These are phyloP conservation scores for Danionella dracula DNA, from an alignment of 2,797 vertebrate species.

Conservation along the genomic window DNA sequence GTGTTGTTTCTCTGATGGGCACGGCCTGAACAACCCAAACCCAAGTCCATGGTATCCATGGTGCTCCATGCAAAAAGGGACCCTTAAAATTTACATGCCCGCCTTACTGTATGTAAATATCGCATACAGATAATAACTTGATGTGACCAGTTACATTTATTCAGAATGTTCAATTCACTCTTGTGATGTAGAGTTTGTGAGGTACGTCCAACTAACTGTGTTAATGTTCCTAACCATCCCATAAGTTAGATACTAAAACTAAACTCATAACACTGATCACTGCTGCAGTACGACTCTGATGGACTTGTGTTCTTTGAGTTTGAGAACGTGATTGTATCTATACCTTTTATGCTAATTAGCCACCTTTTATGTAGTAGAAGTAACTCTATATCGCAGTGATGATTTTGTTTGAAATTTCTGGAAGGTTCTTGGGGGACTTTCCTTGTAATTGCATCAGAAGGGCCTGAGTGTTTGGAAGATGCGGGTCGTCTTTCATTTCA, in stretches of 20 bases:
- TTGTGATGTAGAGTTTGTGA: slow-evolving; percentile 43
- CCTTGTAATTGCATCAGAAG: not conserved
- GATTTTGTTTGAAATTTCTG: not conserved
- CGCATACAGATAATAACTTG: slow-evolving; percentile 3
- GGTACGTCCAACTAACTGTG: slow-evolving; percentile 39
- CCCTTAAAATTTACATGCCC: slow-evolving; percentile 20
- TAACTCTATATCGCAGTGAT: not conserved
- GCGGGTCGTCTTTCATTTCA: slow-evolving; percentile 25
- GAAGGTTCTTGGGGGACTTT: not conserved
- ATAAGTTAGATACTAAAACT: slow-evolving; percentile 31
- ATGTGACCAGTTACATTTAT: slow-evolving; percentile 19
- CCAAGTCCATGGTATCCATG: slow-evolving; percentile 51
- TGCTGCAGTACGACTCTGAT: slow-evolving; percentile 22
- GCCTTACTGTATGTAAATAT: slow-evolving; percentile 31
- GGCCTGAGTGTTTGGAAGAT: not conserved
- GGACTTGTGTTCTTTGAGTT: not conserved
- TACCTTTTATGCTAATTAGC: not conserved
- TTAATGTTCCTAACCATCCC: too few species aligned
- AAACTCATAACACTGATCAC: slow-evolving; percentile 32
- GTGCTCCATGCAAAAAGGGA: slow-evolving; percentile 38
- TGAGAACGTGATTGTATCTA: not conserved
- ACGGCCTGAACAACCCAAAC: slow-evolving; percentile 55
- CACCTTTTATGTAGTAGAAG: not conserved
- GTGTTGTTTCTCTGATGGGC: slow-evolving; percentile 82
- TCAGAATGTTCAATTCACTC: slow-evolving; percentile 36